Conservation (phyloP, 64 coral and sea anemone species). For the Montipora efflorescens region DNA sequence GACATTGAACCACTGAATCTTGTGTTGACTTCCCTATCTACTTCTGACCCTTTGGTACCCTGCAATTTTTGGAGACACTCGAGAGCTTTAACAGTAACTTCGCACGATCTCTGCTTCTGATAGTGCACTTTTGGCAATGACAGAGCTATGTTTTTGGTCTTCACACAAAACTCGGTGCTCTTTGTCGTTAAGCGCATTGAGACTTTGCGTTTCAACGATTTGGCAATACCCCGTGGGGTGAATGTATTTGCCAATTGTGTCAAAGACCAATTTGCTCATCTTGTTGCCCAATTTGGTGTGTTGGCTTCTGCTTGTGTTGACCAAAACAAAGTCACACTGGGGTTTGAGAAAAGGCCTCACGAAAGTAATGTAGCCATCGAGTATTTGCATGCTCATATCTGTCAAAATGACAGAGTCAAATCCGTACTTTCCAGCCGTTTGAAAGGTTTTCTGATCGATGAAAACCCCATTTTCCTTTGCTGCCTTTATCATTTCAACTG, state of each 20-base stretch:
- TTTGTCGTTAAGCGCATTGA: neutral
- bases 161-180: constrained; percentile 50
- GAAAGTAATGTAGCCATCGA: neutral
- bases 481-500: constrained; percentile 31
- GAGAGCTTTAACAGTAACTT: constrained; percentile 44
- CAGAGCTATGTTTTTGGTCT: constrained; percentile 76
- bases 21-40: constrained; percentile 21
- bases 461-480: constrained; percentile 41
- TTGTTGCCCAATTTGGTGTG: constrained; percentile 39
- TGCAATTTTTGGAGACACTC: constrained; percentile 55
- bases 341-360: too few species aligned
- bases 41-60: constrained; percentile 18
- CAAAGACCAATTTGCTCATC: constrained; percentile 52
- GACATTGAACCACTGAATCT: constrained; percentile 3
- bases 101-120: constrained; percentile 50
- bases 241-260: constrained; percentile 67
- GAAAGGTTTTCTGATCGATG: constrained; percentile 58
- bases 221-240: constrained; percentile 73
- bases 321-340: constrained; percentile 46
- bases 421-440: constrained; percentile 68
- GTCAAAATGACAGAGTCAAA: constrained; percentile 46
- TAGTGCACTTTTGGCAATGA: constrained; percentile 45
- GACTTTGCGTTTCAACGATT: constrained; percentile 12
- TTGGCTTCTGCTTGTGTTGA: constrained; percentile 53
- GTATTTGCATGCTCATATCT: neutral